phyloP scores from a whole-genome alignment of 2,113 vertebrate species.

The Mystacornis crossleyi region DNA sequence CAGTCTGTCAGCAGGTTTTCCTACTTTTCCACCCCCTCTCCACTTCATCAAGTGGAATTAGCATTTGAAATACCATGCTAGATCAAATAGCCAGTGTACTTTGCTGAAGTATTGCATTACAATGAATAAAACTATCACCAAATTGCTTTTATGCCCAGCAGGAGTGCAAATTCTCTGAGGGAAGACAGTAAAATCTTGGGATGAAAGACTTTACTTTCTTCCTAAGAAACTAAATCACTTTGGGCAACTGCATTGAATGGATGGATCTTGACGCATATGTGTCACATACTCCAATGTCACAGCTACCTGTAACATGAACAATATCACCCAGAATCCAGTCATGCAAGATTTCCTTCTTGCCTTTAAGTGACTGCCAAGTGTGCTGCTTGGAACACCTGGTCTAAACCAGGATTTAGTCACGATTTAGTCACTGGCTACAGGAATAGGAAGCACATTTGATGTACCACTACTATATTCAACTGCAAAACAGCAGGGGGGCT shows the following conservation, averaged over 20 bases:
- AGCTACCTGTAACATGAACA: fast-evolving
- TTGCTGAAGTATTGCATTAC: background rate
- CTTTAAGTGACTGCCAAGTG: background rate
- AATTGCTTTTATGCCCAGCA: background rate
- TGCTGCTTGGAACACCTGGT: background rate
- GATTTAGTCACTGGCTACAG: background rate
- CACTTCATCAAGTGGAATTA: background rate
- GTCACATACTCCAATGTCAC: background rate
- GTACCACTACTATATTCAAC: background rate
- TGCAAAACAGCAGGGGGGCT: background rate
- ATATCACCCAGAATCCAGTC: fast-evolving
- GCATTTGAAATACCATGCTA: background rate
- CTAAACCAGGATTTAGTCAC: background rate
- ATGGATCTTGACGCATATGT: fast-evolving
- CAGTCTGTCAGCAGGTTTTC: background rate
- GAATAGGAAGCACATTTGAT: background rate
- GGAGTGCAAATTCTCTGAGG: background rate
- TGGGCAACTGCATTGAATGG: background rate
- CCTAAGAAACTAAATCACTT: background rate
- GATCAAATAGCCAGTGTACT: slow-evolving; percentile 1
- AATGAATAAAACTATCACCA: background rate
- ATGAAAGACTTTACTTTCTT: background rate
- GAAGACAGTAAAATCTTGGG: background rate
- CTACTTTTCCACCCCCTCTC: background rate
- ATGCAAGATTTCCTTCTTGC: fast-evolving